A percentile compares a stretch with the other conserved stretches of the same genome.
phyloP scores from a whole-genome alignment of 2,113 vertebrate genomes.

The Rhea americana region DNA sequence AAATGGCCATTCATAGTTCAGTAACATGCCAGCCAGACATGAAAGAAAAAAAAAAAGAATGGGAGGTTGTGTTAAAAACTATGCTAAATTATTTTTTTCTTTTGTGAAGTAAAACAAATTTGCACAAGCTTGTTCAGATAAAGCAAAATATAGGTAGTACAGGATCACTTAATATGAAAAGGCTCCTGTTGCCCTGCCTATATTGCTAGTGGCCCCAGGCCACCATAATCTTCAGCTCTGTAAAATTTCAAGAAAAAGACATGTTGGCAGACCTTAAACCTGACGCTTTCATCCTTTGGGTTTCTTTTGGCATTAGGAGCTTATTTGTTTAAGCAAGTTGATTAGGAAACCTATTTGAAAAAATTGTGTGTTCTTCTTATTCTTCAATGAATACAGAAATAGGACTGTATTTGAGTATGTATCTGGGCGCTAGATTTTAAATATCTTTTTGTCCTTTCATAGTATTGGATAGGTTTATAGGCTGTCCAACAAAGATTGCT shows the following conservation, averaged over 20 bases:
- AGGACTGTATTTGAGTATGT: not conserved
- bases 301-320: not conserved
- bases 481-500: not conserved
- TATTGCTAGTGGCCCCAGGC: not conserved
- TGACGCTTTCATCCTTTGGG: not conserved
- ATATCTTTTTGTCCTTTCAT: not conserved
- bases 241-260: not conserved
- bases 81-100: not conserved
- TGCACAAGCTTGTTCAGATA: not conserved
- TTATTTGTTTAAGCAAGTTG: constrained; percentile 8
- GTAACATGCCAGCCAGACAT: not conserved
- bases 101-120: not conserved
- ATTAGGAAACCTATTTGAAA: not conserved
- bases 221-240: not conserved
- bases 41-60: not conserved
- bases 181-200: not conserved
- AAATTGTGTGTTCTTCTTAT: not conserved
- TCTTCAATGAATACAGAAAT: not conserved
- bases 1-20: not conserved
- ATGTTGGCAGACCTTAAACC: not conserved
- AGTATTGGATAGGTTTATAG: not conserved
- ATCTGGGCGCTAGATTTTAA: not conserved
- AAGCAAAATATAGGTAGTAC: not conserved
- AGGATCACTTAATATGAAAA: not conserved
- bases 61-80: not conserved